phyloP scores from a whole-genome alignment of 1,140 invertebrate species.

The Chironomus tepperi region DNA sequence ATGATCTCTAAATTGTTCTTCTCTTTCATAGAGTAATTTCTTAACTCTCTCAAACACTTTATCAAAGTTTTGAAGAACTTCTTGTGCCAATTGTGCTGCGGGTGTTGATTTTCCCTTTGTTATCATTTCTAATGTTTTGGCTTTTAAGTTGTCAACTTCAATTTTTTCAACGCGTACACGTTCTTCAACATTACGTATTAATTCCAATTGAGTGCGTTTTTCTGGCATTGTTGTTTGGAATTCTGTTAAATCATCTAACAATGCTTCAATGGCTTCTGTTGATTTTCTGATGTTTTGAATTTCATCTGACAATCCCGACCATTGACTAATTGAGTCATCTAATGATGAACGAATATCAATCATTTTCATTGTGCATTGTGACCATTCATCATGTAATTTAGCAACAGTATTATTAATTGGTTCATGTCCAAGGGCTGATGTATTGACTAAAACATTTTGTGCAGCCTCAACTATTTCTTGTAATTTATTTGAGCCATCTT shows the following conservation, averaged over 20 bases:
- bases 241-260: slow-evolving; percentile 61
- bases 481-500: slow-evolving; percentile 81
- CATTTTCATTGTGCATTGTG: slow-evolving; percentile 74
- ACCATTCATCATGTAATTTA: slow-evolving; percentile 84
- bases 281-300: slow-evolving; percentile 77
- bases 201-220: slow-evolving; percentile 75
- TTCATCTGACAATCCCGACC: slow-evolving; percentile 80
- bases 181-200: slow-evolving; percentile 77
- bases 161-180: slow-evolving; percentile 85
- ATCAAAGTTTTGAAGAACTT: slow-evolving; percentile 73
- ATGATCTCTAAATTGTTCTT: slow-evolving; percentile 81
- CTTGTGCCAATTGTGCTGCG: slow-evolving; percentile 72
- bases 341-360: slow-evolving; percentile 78
- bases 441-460: slow-evolving; percentile 87
- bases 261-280: slow-evolving; percentile 64
- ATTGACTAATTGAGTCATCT: slow-evolving; percentile 84
- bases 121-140: slow-evolving; percentile 80
- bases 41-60: slow-evolving; percentile 59
- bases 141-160: slow-evolving; percentile 81
- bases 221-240: slow-evolving; percentile 74
- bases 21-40: slow-evolving; percentile 64
- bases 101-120: slow-evolving; percentile 73
- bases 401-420: slow-evolving; percentile 74
- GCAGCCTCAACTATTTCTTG: slow-evolving; percentile 80
- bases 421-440: slow-evolving; percentile 76